Conservation (phyloP, 1,140 invertebrate genomes). For the Orius insidiosus region DNA sequence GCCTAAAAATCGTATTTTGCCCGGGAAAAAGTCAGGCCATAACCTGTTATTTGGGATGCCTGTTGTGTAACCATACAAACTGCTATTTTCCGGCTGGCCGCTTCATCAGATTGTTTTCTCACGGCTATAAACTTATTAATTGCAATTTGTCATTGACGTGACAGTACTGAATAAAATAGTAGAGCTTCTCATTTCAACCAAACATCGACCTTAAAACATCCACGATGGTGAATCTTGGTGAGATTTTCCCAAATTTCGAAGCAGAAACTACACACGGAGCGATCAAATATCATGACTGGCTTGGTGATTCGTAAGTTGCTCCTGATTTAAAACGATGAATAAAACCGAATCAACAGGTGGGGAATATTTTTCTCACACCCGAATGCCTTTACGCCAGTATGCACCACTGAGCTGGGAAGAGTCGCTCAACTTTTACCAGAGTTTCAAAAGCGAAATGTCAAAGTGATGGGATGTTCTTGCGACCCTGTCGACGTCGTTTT, state of each 20-base stretch:
- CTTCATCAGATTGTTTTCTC: too few species aligned
- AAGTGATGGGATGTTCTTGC: slow-evolving; percentile 26
- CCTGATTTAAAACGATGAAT: neutral
- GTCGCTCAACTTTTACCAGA: slow-evolving; percentile 55
- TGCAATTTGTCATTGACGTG: too few species aligned
- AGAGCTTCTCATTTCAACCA: too few species aligned
- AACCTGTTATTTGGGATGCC: too few species aligned
- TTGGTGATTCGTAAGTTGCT: slow-evolving; percentile 52
- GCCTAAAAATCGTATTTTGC: neutral
- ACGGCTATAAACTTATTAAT: too few species aligned
- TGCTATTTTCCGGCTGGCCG: neutral
- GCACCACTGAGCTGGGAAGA: slow-evolving; percentile 76
- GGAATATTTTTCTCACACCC: slow-evolving; percentile 82
- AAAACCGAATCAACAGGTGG: slow-evolving; percentile 42
- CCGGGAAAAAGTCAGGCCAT: neutral
- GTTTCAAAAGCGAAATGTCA: slow-evolving; percentile 62
- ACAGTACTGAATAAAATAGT: too few species aligned
- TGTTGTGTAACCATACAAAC: too few species aligned
- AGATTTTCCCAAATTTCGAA: slow-evolving; percentile 56
- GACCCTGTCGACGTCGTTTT: slow-evolving; percentile 3
- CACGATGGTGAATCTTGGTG: slow-evolving; percentile 38
- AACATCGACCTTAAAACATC: too few species aligned
- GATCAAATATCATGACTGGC: slow-evolving; percentile 60
- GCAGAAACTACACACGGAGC: slow-evolving; percentile 54
- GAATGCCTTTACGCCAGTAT: slow-evolving; percentile 84